phyloP scores from a whole-genome alignment of 2,113 vertebrate genomes.

The Helogale parvula region DNA sequence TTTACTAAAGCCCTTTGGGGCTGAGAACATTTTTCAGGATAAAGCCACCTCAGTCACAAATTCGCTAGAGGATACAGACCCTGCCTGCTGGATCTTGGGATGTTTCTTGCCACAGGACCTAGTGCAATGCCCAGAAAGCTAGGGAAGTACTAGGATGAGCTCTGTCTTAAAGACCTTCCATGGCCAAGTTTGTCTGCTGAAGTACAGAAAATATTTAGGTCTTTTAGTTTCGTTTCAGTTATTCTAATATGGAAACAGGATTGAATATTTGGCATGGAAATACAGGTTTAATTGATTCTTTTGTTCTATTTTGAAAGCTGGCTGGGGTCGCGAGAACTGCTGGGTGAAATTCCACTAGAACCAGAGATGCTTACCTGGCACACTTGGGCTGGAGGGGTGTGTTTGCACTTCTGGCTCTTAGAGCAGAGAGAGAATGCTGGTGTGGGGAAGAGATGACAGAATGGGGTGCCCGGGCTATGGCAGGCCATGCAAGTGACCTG shows the following conservation, averaged over 20 bases:
- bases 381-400: neutral
- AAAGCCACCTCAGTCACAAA: neutral
- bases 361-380: neutral
- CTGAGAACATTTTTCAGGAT: neutral
- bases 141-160: neutral
- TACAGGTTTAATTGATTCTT: neutral
- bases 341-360: neutral
- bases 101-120: neutral
- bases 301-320: neutral
- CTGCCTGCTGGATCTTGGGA: neutral
- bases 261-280: neutral
- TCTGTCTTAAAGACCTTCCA: neutral
- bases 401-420: neutral
- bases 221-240: neutral
- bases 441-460: accelerated
- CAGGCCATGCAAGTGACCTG: neutral
- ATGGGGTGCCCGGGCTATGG: too few species aligned
- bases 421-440: neutral
- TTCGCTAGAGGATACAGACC: neutral
- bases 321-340: neutral
- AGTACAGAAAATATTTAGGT: neutral
- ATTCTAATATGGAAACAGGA: neutral
- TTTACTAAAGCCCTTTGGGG: constrained; percentile 24
- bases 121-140: neutral
- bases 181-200: neutral